A percentile compares a stretch with the other conserved stretches of the same genome.
phyloP scores from a whole-genome alignment of 1,140 invertebrate genomes.

The Heliconius himera region DNA sequence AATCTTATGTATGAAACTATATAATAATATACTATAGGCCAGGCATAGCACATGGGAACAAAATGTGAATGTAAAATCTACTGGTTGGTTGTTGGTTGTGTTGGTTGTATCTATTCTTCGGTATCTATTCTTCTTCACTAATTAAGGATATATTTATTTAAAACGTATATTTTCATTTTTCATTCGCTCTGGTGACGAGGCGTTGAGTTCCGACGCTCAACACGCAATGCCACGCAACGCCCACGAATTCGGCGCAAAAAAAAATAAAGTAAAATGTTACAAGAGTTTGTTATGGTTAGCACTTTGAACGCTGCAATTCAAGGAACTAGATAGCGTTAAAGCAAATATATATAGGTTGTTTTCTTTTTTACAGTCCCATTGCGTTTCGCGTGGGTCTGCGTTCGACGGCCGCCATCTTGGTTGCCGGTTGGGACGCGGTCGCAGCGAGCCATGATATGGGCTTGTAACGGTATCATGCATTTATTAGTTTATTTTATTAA shows the following conservation, averaged over 20 bases:
- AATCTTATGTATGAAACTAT: background rate
- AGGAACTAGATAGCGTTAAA: conserved; percentile 76
- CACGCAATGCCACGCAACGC: no score
- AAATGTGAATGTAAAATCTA: no score
- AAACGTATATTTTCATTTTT: no score
- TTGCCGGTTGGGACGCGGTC: conserved; percentile 70
- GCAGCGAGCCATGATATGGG: conserved; percentile 70
- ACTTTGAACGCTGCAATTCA: conserved; percentile 43
- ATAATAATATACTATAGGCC: background rate
- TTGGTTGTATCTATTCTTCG: no score
- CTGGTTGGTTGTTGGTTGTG: no score
- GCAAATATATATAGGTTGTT: conserved; percentile 80
- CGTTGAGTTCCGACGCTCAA: background rate
- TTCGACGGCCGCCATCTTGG: conserved; percentile 80
- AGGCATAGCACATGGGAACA: no score
- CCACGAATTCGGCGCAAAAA: no score
- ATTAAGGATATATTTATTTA: no score
- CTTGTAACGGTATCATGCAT: conserved; percentile 81
- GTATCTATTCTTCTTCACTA: no score
- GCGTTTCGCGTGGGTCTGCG: conserved; percentile 80
- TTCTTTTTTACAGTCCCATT: conserved; percentile 82
- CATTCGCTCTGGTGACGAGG: background rate
- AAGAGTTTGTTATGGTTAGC: no score
- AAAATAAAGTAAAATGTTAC: no score
- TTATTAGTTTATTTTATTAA: conserved; percentile 66